Percentiles rank a stretch among this genome's conserved stretches.
Conservation (phyloP, 2,888 invertebrate genomes). For the Aphodius sticticus region DNA sequence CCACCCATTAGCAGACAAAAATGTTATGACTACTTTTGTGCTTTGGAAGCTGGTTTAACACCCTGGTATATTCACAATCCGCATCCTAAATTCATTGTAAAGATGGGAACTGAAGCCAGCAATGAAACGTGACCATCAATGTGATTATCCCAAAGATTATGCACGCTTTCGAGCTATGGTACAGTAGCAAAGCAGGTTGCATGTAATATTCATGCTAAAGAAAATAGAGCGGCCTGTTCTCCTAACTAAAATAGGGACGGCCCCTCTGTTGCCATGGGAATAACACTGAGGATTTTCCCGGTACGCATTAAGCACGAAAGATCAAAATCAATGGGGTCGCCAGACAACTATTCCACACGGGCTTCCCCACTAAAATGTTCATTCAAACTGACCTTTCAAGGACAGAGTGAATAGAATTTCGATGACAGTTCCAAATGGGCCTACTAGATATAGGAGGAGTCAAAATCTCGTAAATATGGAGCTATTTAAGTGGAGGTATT, state of each 20-base stretch:
- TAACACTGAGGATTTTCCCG: conserved; percentile 4
- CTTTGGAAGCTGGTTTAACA: too few species aligned
- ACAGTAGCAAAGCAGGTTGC: too few species aligned
- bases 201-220: not conserved
- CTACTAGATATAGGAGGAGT: not conserved
- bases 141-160: too few species aligned
- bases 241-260: not conserved
- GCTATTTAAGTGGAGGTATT: too few species aligned
- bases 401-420: not conserved
- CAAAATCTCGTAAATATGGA: not conserved
- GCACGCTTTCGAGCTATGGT: too few species aligned
- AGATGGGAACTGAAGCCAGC: too few species aligned
- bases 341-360: not conserved
- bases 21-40: too few species aligned
- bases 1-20: too few species aligned
- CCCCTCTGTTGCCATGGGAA: not conserved
- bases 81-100: too few species aligned
- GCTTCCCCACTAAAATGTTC: not conserved
- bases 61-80: too few species aligned
- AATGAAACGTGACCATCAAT: too few species aligned
- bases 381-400: not conserved
- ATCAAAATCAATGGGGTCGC: conserved; percentile 4
- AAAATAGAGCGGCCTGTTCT: not conserved
- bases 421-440: not conserved
- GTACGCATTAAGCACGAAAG: not conserved